These are phyloP conservation scores for Sialis fuliginosa DNA, from an alignment of 2,888 invertebrate genomes.

Conservation along the genomic window DNA sequence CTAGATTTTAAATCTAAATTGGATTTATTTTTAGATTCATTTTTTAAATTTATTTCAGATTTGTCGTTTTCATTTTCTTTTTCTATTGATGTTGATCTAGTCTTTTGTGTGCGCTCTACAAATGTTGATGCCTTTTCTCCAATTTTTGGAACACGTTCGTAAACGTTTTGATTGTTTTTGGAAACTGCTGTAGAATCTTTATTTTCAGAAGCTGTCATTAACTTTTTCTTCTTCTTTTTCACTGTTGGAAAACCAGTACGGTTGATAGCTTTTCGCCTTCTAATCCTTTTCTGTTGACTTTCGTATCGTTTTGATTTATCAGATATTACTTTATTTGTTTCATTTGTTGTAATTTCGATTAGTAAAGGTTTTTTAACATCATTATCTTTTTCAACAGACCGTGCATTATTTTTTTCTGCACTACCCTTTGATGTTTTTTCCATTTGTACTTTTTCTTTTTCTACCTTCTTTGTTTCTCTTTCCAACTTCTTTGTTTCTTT, in stretches of 20 bases:
- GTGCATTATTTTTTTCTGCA: slow-evolving; percentile 7
- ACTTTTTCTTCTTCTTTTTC: slow-evolving; percentile 64
- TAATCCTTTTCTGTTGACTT: slow-evolving; percentile 23
- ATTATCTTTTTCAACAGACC: slow-evolving; percentile 13
- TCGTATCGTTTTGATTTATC: neutral
- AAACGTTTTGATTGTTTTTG: slow-evolving; percentile 15
- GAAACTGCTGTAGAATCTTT: neutral
- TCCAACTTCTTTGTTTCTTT: slow-evolving; percentile 20
- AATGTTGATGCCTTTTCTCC: slow-evolving; percentile 50
- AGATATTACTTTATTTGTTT: slow-evolving; percentile 21
- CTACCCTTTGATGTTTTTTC: slow-evolving; percentile 22
- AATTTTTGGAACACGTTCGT: slow-evolving; percentile 50
- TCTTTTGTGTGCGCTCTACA: slow-evolving; percentile 34
- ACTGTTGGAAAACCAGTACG: slow-evolving; percentile 76
- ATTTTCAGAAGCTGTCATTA: slow-evolving; percentile 9
- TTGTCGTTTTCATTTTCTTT: neutral
- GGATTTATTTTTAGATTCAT: neutral
- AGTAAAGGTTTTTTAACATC: slow-evolving; percentile 7
- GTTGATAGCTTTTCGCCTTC: slow-evolving; percentile 62
- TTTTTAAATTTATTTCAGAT: neutral
- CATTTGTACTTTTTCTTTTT: slow-evolving; percentile 23
- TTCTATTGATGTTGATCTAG: neutral
- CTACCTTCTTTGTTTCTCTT: slow-evolving; percentile 20
- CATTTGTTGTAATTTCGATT: slow-evolving; percentile 12
- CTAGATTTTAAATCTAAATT: neutral